These are phyloP conservation scores for Leucoraja erinaceus DNA, from an alignment of 2,113 vertebrate species.

Conservation along the genomic window DNA sequence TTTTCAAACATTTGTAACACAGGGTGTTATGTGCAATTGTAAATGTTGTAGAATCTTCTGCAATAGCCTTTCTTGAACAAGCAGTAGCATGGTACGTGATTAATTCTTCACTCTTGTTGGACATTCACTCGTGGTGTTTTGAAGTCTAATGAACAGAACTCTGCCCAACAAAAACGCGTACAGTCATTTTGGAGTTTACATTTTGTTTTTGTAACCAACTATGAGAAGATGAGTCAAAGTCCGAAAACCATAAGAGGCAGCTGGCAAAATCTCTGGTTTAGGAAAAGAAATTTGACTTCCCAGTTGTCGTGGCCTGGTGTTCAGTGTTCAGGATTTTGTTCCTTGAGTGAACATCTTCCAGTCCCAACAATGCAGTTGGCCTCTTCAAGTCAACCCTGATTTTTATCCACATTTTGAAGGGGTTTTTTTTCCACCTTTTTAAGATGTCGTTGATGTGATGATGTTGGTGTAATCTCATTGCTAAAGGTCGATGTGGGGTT, in stretches of 20 bases:
- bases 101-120: constrained; percentile 48
- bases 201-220: constrained; percentile 19
- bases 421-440: constrained; percentile 1
- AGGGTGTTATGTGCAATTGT: constrained; percentile 73
- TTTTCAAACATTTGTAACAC: constrained; percentile 70
- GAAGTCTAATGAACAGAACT: constrained; percentile 15
- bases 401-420: constrained; percentile 5
- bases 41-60: constrained; percentile 78
- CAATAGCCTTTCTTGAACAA: constrained; percentile 68
- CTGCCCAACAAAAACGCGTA: not conserved
- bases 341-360: not conserved
- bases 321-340: not conserved
- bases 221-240: not conserved
- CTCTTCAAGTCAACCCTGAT: not conserved
- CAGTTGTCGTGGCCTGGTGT: not conserved
- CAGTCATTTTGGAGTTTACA: constrained; percentile 24
- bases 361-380: not conserved
- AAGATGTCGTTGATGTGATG: constrained; percentile 14
- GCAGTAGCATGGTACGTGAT: constrained; percentile 69
- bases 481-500: constrained; percentile 24
- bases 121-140: constrained; percentile 3
- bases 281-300: constrained; percentile 21
- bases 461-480: constrained; percentile 2
- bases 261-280: constrained; percentile 1
- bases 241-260: not conserved